phyloP scores from a whole-genome alignment of 1,140 invertebrate species.

The Linepithema humile region DNA sequence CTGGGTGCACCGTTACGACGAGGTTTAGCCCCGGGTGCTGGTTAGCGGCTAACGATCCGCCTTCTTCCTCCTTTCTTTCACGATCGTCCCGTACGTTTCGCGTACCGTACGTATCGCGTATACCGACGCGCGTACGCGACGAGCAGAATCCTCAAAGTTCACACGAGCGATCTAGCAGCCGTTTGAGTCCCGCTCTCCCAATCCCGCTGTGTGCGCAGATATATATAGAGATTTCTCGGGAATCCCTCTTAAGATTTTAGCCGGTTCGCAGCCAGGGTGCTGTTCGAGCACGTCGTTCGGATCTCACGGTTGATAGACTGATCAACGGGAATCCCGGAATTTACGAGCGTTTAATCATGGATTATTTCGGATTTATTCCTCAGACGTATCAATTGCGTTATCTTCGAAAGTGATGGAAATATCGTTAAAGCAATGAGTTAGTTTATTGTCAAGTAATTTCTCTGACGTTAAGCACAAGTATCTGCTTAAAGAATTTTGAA shows the following conservation, averaged over 20 bases:
- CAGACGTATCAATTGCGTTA: not conserved
- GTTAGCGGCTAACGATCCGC: constrained; percentile 68
- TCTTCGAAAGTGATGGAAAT: not conserved
- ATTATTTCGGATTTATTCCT: not conserved
- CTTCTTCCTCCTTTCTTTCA: constrained; percentile 26
- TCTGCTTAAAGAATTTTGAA: not conserved
- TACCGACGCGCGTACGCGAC: not conserved
- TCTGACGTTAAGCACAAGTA: not conserved
- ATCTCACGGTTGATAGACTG: not conserved
- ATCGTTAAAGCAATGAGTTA: not conserved
- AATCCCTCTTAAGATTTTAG: not conserved
- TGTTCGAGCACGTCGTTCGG: not conserved
- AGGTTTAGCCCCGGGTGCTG: constrained; percentile 59
- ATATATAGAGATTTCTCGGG: not conserved
- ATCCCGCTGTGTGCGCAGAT: not conserved
- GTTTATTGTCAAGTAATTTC: constrained; percentile 7
- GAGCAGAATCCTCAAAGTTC: not conserved
- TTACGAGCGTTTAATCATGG: not conserved
- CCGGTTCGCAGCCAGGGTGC: not conserved
- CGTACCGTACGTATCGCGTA: not conserved
- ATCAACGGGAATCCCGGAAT: too few species aligned
- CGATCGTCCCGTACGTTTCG: not conserved
- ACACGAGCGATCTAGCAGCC: not conserved
- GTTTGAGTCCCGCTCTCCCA: not conserved
- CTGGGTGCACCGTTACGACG: constrained; percentile 58